These are phyloP conservation scores for Diadumene lineata DNA, from an alignment of 92 coral and sea anemone genomes.

Conservation along the genomic window DNA sequence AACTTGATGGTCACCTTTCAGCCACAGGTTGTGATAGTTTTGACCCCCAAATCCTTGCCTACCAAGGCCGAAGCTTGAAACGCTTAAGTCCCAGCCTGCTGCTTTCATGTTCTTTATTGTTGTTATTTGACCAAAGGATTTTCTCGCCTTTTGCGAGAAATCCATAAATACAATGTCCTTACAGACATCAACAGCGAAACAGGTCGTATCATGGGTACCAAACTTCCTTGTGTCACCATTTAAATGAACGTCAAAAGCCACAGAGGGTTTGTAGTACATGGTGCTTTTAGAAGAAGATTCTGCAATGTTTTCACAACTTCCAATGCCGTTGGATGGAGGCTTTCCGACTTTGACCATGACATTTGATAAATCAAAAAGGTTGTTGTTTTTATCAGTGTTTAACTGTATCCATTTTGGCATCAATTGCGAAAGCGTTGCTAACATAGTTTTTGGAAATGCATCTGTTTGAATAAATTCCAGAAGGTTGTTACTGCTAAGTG, in stretches of 20 bases:
- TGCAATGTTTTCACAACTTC: conserved; percentile 21
- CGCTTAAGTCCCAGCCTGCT: conserved; percentile 26
- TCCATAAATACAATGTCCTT: conserved; percentile 12
- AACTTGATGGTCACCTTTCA: conserved; percentile 11
- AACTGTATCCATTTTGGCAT: conserved; percentile 45
- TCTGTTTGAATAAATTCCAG: conserved; percentile 46
- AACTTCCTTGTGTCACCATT: conserved; percentile 11
- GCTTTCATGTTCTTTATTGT: conserved; percentile 12
- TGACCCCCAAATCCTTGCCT: neutral
- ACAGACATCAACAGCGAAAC: conserved; percentile 33
- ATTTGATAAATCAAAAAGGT: conserved; percentile 31
- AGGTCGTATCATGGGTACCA: conserved; percentile 8
- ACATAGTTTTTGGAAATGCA: conserved; percentile 38
- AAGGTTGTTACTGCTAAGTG: conserved; percentile 22
- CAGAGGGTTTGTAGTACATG: conserved; percentile 12
- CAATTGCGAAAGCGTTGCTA: conserved; percentile 14
- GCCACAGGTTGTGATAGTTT: conserved; percentile 12
- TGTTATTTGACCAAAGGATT: conserved; percentile 2
- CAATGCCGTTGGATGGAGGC: conserved; percentile 4
- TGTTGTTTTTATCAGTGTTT: conserved; percentile 16
- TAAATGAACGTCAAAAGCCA: neutral
- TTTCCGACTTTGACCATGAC: conserved; percentile 17
- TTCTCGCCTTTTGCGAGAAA: conserved; percentile 22
- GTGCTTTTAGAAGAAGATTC: conserved; percentile 1
- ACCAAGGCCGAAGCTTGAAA: conserved; percentile 18